These are phyloP conservation scores for Mayetiola destructor DNA, from an alignment of 2,888 invertebrate genomes.

Conservation along the genomic window DNA sequence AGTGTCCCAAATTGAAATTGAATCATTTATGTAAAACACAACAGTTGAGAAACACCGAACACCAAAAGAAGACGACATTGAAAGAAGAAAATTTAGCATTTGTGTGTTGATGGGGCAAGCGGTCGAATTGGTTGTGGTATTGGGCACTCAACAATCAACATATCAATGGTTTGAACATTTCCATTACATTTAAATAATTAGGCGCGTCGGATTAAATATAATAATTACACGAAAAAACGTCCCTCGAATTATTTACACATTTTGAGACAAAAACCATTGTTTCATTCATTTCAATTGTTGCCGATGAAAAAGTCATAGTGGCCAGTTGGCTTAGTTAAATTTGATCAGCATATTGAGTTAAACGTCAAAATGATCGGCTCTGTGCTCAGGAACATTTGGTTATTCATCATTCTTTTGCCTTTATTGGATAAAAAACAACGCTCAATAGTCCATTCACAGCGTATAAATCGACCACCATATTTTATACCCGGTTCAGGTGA, in stretches of 20 bases:
- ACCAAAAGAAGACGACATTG: no score
- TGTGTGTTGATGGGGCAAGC: no score
- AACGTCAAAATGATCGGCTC: background rate
- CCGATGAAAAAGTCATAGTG: background rate
- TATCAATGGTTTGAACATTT: no score
- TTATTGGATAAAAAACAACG: background rate
- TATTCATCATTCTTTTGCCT: background rate
- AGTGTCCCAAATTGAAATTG: no score
- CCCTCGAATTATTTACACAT: background rate
- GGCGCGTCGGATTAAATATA: background rate
- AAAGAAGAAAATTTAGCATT: no score
- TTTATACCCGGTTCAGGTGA: constrained; percentile 60
- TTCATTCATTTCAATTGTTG: background rate
- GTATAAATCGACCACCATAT: constrained; percentile 55
- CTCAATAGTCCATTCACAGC: constrained; percentile 31
- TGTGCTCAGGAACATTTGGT: background rate
- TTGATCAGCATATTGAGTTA: background rate
- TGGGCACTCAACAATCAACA: no score
- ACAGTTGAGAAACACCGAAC: no score
- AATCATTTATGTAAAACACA: no score
- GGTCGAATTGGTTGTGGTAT: no score
- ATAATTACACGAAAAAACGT: background rate
- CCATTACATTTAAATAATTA: background rate
- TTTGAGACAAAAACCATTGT: background rate
- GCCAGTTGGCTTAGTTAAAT: background rate